phyloP scores from a whole-genome alignment of 1,140 invertebrate genomes.

The Octopus sinensis region DNA sequence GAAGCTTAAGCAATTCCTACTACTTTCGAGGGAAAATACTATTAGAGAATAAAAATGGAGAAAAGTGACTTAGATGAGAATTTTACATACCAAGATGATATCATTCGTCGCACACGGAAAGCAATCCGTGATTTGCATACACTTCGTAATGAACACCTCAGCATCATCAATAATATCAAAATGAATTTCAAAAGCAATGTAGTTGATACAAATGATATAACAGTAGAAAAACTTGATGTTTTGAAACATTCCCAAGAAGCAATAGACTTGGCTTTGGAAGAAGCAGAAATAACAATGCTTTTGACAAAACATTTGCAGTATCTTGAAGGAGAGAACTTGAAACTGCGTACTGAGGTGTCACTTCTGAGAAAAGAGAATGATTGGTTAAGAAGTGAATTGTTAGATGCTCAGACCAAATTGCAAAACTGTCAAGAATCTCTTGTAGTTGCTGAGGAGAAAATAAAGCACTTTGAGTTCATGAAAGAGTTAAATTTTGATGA shows the following conservation, averaged over 20 bases:
- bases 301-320: neutral
- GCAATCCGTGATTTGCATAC: neutral
- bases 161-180: neutral
- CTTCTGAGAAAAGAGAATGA: neutral
- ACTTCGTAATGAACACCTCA: neutral
- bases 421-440: neutral
- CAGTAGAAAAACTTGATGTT: neutral
- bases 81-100: neutral
- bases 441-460: neutral
- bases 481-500: neutral
- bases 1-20: too few relatives aligned
- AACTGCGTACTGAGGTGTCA: conserved; percentile 1
- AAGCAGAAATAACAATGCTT: neutral
- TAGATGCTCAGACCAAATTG: neutral
- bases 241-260: conserved; percentile 4
- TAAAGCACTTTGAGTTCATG: conserved; percentile 7
- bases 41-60: neutral
- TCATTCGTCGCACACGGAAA: neutral
- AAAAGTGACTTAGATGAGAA: neutral
- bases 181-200: neutral
- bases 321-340: neutral
- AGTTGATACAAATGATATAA: neutral
- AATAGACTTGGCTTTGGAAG: neutral
- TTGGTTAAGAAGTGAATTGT: neutral
- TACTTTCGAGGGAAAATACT: too few relatives aligned